Evolutionary conservation across 2,113 vertebrate species (phyloP).

Genomic region (Entomyzon cyanotis): DNA sequence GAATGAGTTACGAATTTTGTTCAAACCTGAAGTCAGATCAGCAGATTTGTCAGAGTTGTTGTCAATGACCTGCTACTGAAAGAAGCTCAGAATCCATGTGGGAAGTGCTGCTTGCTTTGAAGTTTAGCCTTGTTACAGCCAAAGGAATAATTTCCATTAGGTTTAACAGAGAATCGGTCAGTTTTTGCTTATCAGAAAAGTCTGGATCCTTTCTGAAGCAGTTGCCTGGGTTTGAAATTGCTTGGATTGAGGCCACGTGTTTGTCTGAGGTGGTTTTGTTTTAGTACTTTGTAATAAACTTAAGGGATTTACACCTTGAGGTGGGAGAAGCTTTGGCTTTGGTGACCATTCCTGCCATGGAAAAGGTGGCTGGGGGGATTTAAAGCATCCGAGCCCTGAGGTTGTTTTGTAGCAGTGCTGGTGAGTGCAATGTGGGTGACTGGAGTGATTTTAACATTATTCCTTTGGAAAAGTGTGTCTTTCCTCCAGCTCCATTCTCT

Average conservation of each 20-base stretch:
- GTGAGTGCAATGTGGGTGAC: not conserved
- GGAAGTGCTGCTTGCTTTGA: not conserved
- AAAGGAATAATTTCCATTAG: not conserved
- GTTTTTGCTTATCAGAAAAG: not conserved
- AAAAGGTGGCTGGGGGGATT: not conserved
- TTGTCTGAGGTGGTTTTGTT: not conserved
- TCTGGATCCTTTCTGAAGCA: not conserved
- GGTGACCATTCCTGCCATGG: not conserved
- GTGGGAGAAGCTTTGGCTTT: not conserved
- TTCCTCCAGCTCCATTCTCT: not conserved
- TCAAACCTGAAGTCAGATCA: not conserved
- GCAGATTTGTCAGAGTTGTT: not conserved
- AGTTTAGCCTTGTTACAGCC: not conserved
- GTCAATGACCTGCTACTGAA: not conserved
- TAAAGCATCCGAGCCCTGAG: not conserved
- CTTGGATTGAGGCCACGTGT: not conserved
- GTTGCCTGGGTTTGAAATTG: not conserved
- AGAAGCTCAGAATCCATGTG: not conserved
- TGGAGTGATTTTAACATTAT: not conserved
- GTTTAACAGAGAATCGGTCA: not conserved
- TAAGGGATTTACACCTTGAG: conserved; percentile 2
- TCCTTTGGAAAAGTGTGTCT: not conserved
- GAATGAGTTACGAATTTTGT: not conserved
- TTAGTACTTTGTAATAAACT: conserved; percentile 13
- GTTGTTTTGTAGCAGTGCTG: not conserved